Percentiles rank a stretch among this genome's conserved stretches.
Conservation (phyloP, 1,140 invertebrate genomes). For the Bilobella aurantiaca region DNA sequence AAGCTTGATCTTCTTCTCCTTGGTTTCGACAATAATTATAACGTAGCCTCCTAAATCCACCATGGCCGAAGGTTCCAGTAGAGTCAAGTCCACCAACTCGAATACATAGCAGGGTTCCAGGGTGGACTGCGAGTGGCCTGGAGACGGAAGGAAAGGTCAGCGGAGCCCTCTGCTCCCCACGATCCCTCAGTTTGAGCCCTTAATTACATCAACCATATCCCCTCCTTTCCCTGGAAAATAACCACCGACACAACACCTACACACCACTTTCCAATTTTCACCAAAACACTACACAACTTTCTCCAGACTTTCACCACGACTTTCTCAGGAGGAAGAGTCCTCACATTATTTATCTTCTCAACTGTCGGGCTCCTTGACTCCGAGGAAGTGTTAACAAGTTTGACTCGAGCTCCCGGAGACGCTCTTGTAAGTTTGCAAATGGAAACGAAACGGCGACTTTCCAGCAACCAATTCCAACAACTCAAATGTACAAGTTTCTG, state of each 20-base stretch:
- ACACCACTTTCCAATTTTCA: too few species aligned
- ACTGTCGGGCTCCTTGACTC: too few species aligned
- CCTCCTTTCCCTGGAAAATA: background rate
- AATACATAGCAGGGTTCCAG: slow-evolving; percentile 36
- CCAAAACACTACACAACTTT: background rate
- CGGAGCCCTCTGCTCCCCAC: too few species aligned
- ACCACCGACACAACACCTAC: too few species aligned
- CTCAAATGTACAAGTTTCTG: too few species aligned
- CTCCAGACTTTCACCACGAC: background rate
- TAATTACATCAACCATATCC: background rate
- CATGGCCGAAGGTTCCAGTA: slow-evolving; percentile 40
- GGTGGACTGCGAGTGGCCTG: slow-evolving; percentile 22
- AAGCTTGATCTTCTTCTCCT: slow-evolving; percentile 85
- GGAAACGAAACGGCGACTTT: too few species aligned
- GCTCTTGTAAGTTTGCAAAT: too few species aligned
- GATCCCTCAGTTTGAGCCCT: too few species aligned
- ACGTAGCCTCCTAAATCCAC: slow-evolving; percentile 92
- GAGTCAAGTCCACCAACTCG: slow-evolving; percentile 34
- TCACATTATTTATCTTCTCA: background rate
- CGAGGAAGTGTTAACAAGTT: too few species aligned
- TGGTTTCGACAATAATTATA: slow-evolving; percentile 85
- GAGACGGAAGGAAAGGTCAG: background rate
- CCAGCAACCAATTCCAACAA: too few species aligned
- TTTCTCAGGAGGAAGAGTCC: background rate
- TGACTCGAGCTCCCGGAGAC: too few species aligned